A percentile compares a stretch with the other conserved stretches of the same genome.
Conservation (phyloP, 2,888 invertebrate species). For the Drosophila cracens region DNA sequence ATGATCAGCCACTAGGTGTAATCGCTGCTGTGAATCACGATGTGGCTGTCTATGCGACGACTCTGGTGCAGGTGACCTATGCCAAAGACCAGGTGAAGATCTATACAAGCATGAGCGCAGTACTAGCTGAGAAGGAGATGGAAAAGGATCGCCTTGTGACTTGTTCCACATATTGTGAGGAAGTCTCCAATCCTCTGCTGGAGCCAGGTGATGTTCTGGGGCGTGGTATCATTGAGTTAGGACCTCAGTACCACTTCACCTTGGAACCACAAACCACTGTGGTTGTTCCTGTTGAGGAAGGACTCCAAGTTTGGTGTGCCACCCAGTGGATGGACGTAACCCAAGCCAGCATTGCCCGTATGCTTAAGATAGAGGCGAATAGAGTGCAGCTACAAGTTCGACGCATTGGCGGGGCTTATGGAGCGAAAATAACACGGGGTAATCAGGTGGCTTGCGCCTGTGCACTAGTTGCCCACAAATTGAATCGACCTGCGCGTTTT, state of each 20-base stretch:
- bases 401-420: slow-evolving; percentile 93
- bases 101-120: slow-evolving; percentile 84
- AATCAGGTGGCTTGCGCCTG: slow-evolving; percentile 88
- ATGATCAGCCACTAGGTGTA: slow-evolving; percentile 91
- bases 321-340: slow-evolving; percentile 88
- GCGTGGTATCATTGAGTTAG: slow-evolving; percentile 86
- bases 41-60: slow-evolving; percentile 85
- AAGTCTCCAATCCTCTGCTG: slow-evolving; percentile 5
- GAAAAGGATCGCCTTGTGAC: slow-evolving; percentile 65
- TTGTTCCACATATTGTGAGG: slow-evolving; percentile 14
- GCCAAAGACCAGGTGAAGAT: slow-evolving; percentile 70
- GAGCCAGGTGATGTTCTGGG: slow-evolving; percentile 59
- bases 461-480: slow-evolving; percentile 88
- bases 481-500: slow-evolving; percentile 89
- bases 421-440: slow-evolving; percentile 89
- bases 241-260: slow-evolving; percentile 90
- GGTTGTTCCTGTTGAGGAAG: slow-evolving; percentile 89
- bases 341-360: slow-evolving; percentile 87
- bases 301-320: slow-evolving; percentile 88
- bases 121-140: slow-evolving; percentile 79
- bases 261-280: slow-evolving; percentile 91
- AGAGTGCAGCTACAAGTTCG: slow-evolving; percentile 90
- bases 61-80: slow-evolving; percentile 86
- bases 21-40: slow-evolving; percentile 88
- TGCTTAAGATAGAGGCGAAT: slow-evolving; percentile 86